Evolutionary conservation across 2,797 vertebrate species (phyloP), one percentile per base, ranked within the genome.

Genomic region (Somateria mollissima): DNA sequence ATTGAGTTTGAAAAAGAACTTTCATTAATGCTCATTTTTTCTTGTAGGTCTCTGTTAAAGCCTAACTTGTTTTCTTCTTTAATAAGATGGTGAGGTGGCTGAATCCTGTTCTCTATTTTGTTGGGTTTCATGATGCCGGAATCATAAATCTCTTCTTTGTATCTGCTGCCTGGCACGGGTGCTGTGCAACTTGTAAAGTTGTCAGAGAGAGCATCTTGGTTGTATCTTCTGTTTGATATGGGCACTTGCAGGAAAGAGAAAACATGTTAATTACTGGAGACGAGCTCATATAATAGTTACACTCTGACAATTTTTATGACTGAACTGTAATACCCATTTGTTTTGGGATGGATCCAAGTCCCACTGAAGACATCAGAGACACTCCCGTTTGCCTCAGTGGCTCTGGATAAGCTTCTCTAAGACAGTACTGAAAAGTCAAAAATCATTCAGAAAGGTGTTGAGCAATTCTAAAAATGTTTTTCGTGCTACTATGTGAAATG

Each of bases 71-170:
- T 95, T 27, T 98, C 98, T 86, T 98, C 98, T n/a, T 97, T 98
- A 58, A 96, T 92, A 58, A 96, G 89, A 62, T 96, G 96, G 45
- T 94, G 81, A 30, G 88, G 79, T 13, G 96, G 79, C 39, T 97
- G 95, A 12, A 97, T 82, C 82, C 96, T 91, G 78, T 81, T 47
- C 65, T 98, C 97, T 4, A 89, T 7, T 89, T 98, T 98, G 80
- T 65, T 89, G 77, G 89, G 94, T 92, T 98, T 97, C 13, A 96
- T 58, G 17, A 94, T 11, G 77, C 89, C 36, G 2, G 96, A 93
- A 71, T 98, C 97, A 6, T 97, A 98, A 11, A 98, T 93, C 66
- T 99, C 98, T 84, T 98, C 98, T 80, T 98, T 99, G 91, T 98
- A 97, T 71, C 96, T 94, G 84, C 90, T 95, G 90, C 92, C 96